These are phyloP conservation scores for Drymonia ruficornis DNA, from an alignment of 2,888 invertebrate genomes.

Conservation along the genomic window DNA sequence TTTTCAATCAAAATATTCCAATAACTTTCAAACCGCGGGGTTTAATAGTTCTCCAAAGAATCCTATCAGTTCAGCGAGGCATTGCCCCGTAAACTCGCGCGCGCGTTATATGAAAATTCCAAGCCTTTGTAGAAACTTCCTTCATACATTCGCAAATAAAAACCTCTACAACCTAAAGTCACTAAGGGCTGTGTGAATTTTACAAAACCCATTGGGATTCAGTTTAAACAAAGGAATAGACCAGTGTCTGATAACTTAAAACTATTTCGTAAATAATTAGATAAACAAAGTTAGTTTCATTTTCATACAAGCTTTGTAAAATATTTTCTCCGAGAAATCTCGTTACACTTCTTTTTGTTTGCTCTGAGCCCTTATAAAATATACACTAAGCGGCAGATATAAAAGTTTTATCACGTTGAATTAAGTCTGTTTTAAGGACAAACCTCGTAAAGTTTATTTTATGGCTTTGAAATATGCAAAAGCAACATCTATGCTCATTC, in stretches of 20 bases:
- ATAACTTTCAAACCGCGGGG: slow-evolving; percentile 17
- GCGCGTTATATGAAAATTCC: slow-evolving; percentile 37
- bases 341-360: background rate
- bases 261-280: too few species aligned
- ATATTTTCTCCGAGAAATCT: background rate
- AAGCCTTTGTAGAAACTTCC: slow-evolving; percentile 20
- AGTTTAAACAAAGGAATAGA: too few species aligned
- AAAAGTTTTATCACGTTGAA: slow-evolving; percentile 16
- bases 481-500: background rate
- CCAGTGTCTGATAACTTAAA: too few species aligned
- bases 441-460: slow-evolving; percentile 22
- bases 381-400: slow-evolving; percentile 11
- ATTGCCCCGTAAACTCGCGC: slow-evolving; percentile 21
- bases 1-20: slow-evolving; percentile 8
- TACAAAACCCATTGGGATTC: too few species aligned
- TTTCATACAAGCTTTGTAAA: background rate
- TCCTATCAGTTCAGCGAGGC: slow-evolving; percentile 30
- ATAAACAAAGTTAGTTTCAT: background rate
- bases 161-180: background rate
- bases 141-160: background rate
- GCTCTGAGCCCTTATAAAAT: slow-evolving; percentile 17
- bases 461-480: slow-evolving; percentile 15
- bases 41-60: slow-evolving; percentile 24
- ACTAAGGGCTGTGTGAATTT: background rate
- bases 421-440: slow-evolving; percentile 16